A percentile compares a stretch with the other conserved stretches of the same genome.
These are phyloP conservation scores for Drosophila albomicans DNA, from an alignment of 1,140 invertebrate genomes.

Conservation along the genomic window DNA sequence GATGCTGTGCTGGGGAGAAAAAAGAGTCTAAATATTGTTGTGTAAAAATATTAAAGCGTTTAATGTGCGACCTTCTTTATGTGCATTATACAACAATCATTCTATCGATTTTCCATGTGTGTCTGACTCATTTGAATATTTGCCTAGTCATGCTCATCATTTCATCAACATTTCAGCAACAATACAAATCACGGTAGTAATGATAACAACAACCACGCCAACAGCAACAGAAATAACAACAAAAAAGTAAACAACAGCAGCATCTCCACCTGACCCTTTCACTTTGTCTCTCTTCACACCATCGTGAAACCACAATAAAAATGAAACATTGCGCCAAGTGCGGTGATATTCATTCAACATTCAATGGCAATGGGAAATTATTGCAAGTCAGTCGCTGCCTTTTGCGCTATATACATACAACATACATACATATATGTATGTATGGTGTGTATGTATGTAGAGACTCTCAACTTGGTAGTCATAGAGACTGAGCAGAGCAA, in stretches of 20 bases:
- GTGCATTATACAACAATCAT: constrained; percentile 80
- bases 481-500: constrained; percentile 34
- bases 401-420: constrained; percentile 31
- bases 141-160: constrained; percentile 69
- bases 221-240: constrained; percentile 31
- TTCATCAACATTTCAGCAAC: constrained; percentile 64
- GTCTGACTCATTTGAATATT: constrained; percentile 72
- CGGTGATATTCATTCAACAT: constrained; percentile 74
- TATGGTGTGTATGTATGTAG: constrained; percentile 1
- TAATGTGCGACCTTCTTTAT: constrained; percentile 72
- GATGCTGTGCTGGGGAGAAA: background rate
- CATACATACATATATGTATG: background rate
- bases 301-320: constrained; percentile 42
- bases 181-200: constrained; percentile 77
- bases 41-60: constrained; percentile 75
- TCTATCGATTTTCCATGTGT: constrained; percentile 78
- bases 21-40: constrained; percentile 72
- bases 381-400: constrained; percentile 75
- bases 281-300: background rate
- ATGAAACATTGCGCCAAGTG: constrained; percentile 73
- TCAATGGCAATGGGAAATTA: constrained; percentile 68
- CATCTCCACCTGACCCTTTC: constrained; percentile 7
- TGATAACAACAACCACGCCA: constrained; percentile 65
- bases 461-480: constrained; percentile 67
- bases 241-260: constrained; percentile 54